A percentile compares a stretch with the other conserved stretches of the same genome.
phyloP scores from a whole-genome alignment of 2,113 vertebrate genomes.

The Cyprinodon brontotheroides region DNA sequence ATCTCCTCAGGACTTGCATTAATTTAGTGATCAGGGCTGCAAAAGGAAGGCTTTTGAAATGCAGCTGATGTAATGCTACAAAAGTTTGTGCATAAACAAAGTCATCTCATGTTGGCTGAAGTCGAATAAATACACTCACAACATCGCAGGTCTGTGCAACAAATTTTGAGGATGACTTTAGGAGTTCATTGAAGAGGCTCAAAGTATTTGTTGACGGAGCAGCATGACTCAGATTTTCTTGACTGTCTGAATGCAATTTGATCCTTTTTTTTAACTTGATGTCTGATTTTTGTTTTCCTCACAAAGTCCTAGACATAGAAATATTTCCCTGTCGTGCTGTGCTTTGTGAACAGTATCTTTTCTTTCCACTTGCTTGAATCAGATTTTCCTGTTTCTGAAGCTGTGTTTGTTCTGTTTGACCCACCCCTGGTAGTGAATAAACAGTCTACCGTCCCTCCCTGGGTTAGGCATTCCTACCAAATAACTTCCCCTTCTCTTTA shows the following conservation, averaged over 20 bases:
- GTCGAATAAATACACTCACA: constrained; percentile 33
- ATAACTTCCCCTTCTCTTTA: constrained; percentile 22
- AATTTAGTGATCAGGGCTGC: constrained; percentile 58
- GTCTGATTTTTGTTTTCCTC: constrained; percentile 36
- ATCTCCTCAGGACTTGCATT: constrained; percentile 56
- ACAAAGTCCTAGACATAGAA: constrained; percentile 19
- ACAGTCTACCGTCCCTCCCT: constrained; percentile 36
- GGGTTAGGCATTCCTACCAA: constrained; percentile 21
- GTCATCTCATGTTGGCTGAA: constrained; percentile 56
- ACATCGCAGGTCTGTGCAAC: constrained; percentile 22
- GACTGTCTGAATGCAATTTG: constrained; percentile 27
- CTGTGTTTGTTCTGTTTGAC: constrained; percentile 45
- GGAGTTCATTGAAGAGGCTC: constrained; percentile 19
- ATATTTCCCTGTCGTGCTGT: constrained; percentile 17
- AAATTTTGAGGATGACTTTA: constrained; percentile 9
- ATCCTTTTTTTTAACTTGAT: constrained; percentile 29
- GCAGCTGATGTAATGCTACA: constrained; percentile 63
- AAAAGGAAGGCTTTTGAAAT: constrained; percentile 47
- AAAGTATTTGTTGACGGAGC: constrained; percentile 9
- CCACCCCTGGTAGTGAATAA: constrained; percentile 40
- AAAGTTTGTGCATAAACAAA: constrained; percentile 52
- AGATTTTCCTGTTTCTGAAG: constrained; percentile 50
- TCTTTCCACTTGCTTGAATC: constrained; percentile 61
- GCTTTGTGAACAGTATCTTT: constrained; percentile 26
- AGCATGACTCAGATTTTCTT: constrained; percentile 5